Conservation (phyloP, 2,113 vertebrate species). For the Datnioides undecimradiatus region DNA sequence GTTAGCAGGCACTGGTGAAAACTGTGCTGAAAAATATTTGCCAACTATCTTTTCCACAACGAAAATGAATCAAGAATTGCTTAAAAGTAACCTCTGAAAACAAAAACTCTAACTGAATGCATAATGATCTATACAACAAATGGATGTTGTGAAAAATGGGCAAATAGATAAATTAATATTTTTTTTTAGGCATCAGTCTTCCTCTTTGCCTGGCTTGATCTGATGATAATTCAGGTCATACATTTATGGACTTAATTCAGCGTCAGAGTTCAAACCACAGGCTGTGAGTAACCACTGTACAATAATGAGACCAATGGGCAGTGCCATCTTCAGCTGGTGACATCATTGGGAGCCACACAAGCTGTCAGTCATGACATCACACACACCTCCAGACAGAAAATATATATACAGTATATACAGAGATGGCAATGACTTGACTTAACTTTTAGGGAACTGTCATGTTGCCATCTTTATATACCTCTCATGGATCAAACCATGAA, state of each 20-base stretch:
- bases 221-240: neutral
- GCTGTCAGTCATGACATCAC: no score
- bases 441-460: no score
- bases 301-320: no score
- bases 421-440: no score
- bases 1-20: neutral
- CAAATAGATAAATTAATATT: neutral
- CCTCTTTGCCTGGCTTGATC: neutral
- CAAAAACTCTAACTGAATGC: neutral
- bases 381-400: no score
- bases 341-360: no score
- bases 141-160: neutral
- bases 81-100: neutral
- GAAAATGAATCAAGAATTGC: neutral
- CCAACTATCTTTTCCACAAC: neutral
- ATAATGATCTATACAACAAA: neutral
- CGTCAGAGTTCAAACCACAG: no score
- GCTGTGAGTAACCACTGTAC: no score
- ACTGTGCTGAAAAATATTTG: neutral
- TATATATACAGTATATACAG: no score
- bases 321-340: no score
- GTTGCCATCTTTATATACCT: no score
- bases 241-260: neutral
- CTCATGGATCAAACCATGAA: neutral
- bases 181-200: neutral